A percentile compares a stretch with the other conserved stretches of the same genome.
Conservation (phyloP, 2,888 invertebrate genomes). For the Iphiclides podalirius region DNA sequence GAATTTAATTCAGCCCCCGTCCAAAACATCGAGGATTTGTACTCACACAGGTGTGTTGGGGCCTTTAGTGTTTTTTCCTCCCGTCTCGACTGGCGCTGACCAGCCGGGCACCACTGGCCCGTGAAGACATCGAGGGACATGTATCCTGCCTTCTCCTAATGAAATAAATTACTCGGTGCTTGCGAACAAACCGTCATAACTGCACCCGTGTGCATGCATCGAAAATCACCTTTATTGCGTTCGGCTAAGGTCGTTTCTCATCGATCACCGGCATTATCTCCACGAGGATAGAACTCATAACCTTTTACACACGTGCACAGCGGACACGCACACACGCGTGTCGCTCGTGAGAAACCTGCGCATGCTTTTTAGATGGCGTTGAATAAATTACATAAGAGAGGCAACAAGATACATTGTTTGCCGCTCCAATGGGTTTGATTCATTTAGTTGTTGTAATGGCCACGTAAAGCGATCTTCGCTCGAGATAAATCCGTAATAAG, state of each 20-base stretch:
- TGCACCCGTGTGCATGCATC: not conserved
- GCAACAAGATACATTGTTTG: constrained; percentile 41
- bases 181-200: constrained; percentile 37
- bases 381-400: constrained; percentile 45
- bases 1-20: no score
- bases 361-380: constrained; percentile 35
- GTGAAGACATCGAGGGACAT: constrained; percentile 75
- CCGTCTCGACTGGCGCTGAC: constrained; percentile 63
- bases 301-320: constrained; percentile 48
- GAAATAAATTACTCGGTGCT: constrained; percentile 65
- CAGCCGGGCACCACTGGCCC: constrained; percentile 57
- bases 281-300: constrained; percentile 60
- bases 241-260: constrained; percentile 28
- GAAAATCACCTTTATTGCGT: constrained; percentile 26
- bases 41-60: constrained; percentile 5
- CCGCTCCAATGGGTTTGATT: constrained; percentile 46
- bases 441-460: constrained; percentile 43
- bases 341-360: constrained; percentile 51
- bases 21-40: constrained; percentile 9
- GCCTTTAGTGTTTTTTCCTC: constrained; percentile 58
- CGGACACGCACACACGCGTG: constrained; percentile 34
- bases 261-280: constrained; percentile 13
- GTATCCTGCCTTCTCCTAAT: constrained; percentile 77
- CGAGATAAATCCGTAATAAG: constrained; percentile 22
- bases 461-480: constrained; percentile 26